Conservation (phyloP, 1,140 invertebrate genomes). For the Glossosoma conforme region DNA sequence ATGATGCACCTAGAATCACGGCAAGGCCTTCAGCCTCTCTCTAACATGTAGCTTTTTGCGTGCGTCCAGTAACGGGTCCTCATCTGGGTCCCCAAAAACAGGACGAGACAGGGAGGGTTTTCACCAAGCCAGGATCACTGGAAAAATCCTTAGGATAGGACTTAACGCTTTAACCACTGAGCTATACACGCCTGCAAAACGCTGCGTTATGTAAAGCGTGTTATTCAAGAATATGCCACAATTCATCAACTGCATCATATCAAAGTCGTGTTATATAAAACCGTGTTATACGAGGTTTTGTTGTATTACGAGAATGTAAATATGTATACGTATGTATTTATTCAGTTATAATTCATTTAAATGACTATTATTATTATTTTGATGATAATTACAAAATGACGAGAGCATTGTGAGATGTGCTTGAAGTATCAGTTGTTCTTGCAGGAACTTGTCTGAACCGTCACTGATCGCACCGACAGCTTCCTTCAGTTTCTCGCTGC, state of each 20-base stretch:
- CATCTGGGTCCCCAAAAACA: too few species aligned
- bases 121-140: slow-evolving; percentile 30
- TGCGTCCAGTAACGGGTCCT: too few species aligned
- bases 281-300: not conserved
- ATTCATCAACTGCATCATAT: not conserved
- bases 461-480: slow-evolving; percentile 39
- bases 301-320: not conserved
- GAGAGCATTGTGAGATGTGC: too few species aligned
- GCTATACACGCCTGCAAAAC: too few species aligned
- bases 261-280: not conserved
- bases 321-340: not conserved
- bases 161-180: too few species aligned
- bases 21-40: too few species aligned
- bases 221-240: not conserved
- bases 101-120: too few species aligned
- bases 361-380: not conserved
- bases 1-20: too few species aligned
- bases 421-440: too few species aligned
- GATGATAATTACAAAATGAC: not conserved
- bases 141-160: too few species aligned
- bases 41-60: too few species aligned
- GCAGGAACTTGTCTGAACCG: slow-evolving; percentile 26
- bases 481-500: slow-evolving; percentile 38
- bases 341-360: not conserved
- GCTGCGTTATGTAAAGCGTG: not conserved